These are phyloP conservation scores for Amblyteles armatorius DNA, from an alignment of 2,888 invertebrate genomes.

Conservation along the genomic window DNA sequence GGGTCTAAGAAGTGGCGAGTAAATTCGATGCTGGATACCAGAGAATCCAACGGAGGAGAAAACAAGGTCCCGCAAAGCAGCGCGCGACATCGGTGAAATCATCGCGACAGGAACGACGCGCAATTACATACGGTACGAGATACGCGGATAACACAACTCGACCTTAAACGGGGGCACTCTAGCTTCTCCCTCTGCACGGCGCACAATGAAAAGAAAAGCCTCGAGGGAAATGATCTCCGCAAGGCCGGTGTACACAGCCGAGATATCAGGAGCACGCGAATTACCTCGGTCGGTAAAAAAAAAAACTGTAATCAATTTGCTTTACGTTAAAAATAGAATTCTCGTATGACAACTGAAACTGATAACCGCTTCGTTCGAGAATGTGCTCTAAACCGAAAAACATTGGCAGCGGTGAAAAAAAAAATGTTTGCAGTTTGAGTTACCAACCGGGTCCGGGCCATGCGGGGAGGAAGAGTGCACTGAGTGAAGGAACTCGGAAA, in stretches of 20 bases:
- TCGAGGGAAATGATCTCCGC: slow-evolving; percentile 34
- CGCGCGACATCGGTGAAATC: slow-evolving; percentile 42
- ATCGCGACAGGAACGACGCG: slow-evolving; percentile 19
- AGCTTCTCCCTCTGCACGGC: not conserved
- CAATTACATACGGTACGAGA: not conserved
- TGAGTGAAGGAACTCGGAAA: no score
- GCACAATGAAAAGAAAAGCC: slow-evolving; percentile 15
- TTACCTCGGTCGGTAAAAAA: not conserved
- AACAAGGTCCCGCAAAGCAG: slow-evolving; percentile 18
- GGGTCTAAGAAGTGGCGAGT: not conserved
- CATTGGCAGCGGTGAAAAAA: not conserved
- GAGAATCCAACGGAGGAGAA: not conserved
- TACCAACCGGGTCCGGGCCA: no score
- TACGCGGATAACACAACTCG: not conserved
- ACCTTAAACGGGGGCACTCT: slow-evolving; percentile 29
- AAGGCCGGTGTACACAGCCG: slow-evolving; percentile 13
- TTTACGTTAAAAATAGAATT: no score
- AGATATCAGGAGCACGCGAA: not conserved
- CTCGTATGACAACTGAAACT: no score
- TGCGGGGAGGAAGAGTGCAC: no score
- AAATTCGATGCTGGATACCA: slow-evolving; percentile 20
- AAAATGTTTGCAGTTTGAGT: not conserved
- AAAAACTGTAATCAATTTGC: not conserved
- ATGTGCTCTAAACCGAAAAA: no score
- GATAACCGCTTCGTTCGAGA: no score